Base-by-base conservation (phyloP, 2,888 invertebrate species). In the Amitus sp. region DNA sequence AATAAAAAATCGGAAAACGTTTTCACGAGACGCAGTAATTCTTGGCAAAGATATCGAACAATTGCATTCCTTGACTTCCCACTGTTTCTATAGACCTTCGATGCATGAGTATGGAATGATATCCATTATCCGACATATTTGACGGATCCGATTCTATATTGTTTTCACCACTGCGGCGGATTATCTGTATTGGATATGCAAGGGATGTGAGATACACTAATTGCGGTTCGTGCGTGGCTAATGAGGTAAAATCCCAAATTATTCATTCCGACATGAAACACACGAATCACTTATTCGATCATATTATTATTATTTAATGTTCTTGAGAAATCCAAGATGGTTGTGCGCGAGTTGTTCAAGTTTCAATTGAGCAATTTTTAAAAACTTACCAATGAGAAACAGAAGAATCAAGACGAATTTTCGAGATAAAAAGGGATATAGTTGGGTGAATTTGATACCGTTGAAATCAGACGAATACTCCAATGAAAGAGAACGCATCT, bases 261-360 rank as follows among this genome's bases (percentile, higher is more conserved):
- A 65, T 65, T 65, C 64, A 65, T 65, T 58, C 50, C 60, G 37
- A 57, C 61, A 54, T 53, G 57, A 65, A 60, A 60, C 57, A 54
- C 60, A 61, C 60, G 53, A 60, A 65, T 57, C 51, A 61, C 47
- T 45, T 23, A 43, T 33, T 42, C 64, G 54, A 64, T n/a, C n/a
- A n/a, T n/a, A n/a, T n/a, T n/a, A n/a, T n/a, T n/a, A n/a, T n/a
- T n/a, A n/a, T n/a, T n/a, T n/a, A n/a, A n/a, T n/a, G n/a, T n/a
- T n/a, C n/a, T n/a, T n/a, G n/a, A n/a, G n/a, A n/a, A n/a, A n/a
- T n/a, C n/a, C n/a, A n/a, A n/a, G n/a, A n/a, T n/a, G n/a, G n/a
- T n/a, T n/a, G n/a, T n/a, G n/a, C n/a, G n/a, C n/a, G n/a, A n/a
- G n/a, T n/a, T n/a, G n/a, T n/a, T n/a, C n/a, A n/a, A n/a, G n/a